Percentiles rank a stretch among this genome's conserved stretches.
Evolutionary conservation across 1,140 invertebrate genomes (phyloP).

Genomic region (fruit fly (Drosophila melanogaster)): DNA sequence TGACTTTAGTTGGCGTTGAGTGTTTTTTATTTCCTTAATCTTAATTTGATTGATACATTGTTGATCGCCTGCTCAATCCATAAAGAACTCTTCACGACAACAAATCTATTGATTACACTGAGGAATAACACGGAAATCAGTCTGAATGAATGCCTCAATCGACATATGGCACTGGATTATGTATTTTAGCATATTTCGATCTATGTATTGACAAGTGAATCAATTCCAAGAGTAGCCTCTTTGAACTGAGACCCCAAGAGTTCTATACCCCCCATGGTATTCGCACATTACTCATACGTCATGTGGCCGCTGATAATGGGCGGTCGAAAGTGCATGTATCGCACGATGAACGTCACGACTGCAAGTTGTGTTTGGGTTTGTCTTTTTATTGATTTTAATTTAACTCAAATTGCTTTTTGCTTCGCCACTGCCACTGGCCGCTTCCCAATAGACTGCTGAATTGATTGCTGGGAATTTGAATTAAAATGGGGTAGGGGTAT

Average conservation of each 20-base stretch:
- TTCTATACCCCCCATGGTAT: conserved; percentile 2
- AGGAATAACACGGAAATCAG: conserved; percentile 12
- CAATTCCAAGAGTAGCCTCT: conserved; percentile 7
- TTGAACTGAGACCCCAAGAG: conserved; percentile 14
- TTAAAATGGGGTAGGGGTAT: background rate
- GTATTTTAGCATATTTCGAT: background rate
- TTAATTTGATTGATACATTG: background rate
- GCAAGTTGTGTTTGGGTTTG: conserved; percentile 23
- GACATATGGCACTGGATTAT: conserved; percentile 1
- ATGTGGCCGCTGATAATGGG: conserved; percentile 13
- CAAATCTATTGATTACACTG: too few species aligned
- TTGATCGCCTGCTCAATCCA: background rate
- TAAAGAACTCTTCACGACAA: background rate
- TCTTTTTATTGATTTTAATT: conserved; percentile 78
- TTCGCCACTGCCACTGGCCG: conserved; percentile 19
- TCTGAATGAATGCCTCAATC: conserved; percentile 1
- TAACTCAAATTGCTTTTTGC: conserved; percentile 66
- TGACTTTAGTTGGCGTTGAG: background rate
- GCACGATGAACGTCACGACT: conserved; percentile 29
- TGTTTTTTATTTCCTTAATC: background rate
- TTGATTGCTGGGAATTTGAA: conserved; percentile 19
- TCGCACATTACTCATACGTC: conserved; percentile 43
- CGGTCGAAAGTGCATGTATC: conserved; percentile 32
- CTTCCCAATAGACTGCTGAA: conserved; percentile 28
- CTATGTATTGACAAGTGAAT: conserved; percentile 6